phyloP scores from a whole-genome alignment of 2,888 invertebrate genomes.

The Brachynemurus nebulosus region DNA sequence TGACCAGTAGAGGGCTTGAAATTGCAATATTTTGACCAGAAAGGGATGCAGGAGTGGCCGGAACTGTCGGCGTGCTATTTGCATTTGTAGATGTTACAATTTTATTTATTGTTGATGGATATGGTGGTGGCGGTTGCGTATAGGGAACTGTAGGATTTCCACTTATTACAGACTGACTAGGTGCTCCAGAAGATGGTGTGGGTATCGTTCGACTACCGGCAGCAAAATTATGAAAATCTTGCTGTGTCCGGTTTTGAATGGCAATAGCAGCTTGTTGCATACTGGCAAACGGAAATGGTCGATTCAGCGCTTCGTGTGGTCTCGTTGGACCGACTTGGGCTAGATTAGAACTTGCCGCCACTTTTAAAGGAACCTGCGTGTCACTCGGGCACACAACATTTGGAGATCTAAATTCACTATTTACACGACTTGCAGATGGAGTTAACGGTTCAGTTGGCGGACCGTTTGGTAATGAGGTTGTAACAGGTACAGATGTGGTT shows the following conservation, averaged over 20 bases:
- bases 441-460: constrained; percentile 21
- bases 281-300: constrained; percentile 76
- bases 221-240: constrained; percentile 1
- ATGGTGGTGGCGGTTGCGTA: constrained; percentile 32
- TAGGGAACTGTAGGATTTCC: constrained; percentile 25
- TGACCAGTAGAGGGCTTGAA: constrained; percentile 81
- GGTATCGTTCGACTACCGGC: constrained; percentile 9
- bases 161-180: constrained; percentile 18
- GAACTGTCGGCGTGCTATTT: constrained; percentile 23
- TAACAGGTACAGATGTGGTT: constrained; percentile 15
- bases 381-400: constrained; percentile 81
- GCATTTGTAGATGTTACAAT: constrained; percentile 22
- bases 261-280: constrained; percentile 79
- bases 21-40: constrained; percentile 47
- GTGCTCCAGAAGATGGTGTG: constrained; percentile 11
- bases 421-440: constrained; percentile 9
- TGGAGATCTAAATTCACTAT: constrained; percentile 41
- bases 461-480: too few relatives aligned
- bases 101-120: constrained; percentile 27
- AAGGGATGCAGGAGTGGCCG: too few relatives aligned
- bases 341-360: constrained; percentile 20
- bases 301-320: constrained; percentile 41
- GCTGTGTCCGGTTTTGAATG: constrained; percentile 52
- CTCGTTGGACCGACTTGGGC: constrained; percentile 25
- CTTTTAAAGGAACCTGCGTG: constrained; percentile 31